Evolutionary conservation across 2,888 invertebrate genomes (phyloP).

Genomic region (Rhamnusium bicolor): DNA sequence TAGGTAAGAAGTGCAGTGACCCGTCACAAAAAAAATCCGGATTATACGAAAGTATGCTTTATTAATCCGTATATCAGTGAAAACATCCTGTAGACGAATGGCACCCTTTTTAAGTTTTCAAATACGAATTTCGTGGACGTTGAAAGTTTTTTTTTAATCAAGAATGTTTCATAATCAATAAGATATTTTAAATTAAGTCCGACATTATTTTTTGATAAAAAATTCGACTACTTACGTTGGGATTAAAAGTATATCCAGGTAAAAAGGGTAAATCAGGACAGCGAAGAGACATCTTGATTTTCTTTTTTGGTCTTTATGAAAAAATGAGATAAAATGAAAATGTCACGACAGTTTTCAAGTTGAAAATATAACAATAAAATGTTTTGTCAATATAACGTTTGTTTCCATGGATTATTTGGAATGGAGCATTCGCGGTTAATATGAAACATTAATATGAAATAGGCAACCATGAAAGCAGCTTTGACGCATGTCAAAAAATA

Average conservation of each 20-base stretch:
- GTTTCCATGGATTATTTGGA: conserved; percentile 16
- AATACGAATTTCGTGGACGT: too few species aligned
- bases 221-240: conserved; percentile 77
- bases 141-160: too few species aligned
- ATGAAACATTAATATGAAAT: neutral
- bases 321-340: conserved; percentile 11
- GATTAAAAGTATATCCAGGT: conserved; percentile 81
- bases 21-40: too few species aligned
- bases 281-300: conserved; percentile 67
- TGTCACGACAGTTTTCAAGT: conserved; percentile 4
- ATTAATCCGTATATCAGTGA: too few species aligned
- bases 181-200: too few species aligned
- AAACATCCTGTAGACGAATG: too few species aligned
- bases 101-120: too few species aligned
- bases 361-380: neutral
- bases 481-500: conserved; percentile 12
- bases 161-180: too few species aligned
- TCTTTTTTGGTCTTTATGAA: too few species aligned
- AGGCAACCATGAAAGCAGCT: conserved; percentile 18
- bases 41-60: too few species aligned
- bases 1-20: too few species aligned
- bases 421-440: neutral
- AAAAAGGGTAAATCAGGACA: conserved; percentile 81
- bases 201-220: too few species aligned
- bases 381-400: conserved; percentile 22